Conservation (phyloP, 1,140 invertebrate species). For the Asbolus verrucosus region DNA sequence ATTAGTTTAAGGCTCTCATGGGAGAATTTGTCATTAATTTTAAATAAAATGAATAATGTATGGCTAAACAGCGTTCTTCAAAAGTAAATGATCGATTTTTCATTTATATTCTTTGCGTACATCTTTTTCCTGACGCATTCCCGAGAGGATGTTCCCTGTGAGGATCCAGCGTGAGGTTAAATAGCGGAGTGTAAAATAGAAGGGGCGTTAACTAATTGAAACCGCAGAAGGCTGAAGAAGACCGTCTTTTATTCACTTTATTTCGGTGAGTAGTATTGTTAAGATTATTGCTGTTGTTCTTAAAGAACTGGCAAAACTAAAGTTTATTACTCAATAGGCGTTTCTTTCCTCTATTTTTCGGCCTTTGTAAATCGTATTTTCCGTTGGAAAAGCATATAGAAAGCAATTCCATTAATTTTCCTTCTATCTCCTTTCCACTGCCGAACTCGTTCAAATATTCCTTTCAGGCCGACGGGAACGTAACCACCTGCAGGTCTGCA, state of each 20-base stretch:
- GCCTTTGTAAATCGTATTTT: conserved; percentile 47
- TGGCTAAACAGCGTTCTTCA: conserved; percentile 27
- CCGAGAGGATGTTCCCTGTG: conserved; percentile 27
- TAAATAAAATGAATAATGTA: conserved; percentile 42
- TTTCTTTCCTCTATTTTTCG: conserved; percentile 35
- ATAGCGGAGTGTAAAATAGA: conserved; percentile 33
- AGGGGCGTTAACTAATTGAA: conserved; percentile 41
- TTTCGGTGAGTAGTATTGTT: conserved; percentile 32
- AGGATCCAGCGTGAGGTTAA: conserved; percentile 30
- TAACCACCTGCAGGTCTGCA: conserved; percentile 46
- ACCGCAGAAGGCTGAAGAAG: conserved; percentile 27
- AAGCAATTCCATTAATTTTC: conserved; percentile 50
- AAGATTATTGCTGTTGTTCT: conserved; percentile 41
- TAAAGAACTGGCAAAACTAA: conserved; percentile 41
- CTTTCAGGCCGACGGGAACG: conserved; percentile 45
- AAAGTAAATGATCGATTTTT: conserved; percentile 37
- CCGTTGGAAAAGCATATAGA: conserved; percentile 42
- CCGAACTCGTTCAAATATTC: conserved; percentile 42
- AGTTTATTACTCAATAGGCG: conserved; percentile 43
- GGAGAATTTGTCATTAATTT: conserved; percentile 36
- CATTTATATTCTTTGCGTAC: conserved; percentile 40
- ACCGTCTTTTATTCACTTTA: conserved; percentile 30
- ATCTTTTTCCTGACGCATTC: conserved; percentile 36
- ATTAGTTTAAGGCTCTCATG: neutral
- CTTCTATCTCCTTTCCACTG: conserved; percentile 28